A percentile compares a stretch with the other conserved stretches of the same genome.
Conservation (phyloP, 2,888 invertebrate species). For the Athripsodes cinereus region DNA sequence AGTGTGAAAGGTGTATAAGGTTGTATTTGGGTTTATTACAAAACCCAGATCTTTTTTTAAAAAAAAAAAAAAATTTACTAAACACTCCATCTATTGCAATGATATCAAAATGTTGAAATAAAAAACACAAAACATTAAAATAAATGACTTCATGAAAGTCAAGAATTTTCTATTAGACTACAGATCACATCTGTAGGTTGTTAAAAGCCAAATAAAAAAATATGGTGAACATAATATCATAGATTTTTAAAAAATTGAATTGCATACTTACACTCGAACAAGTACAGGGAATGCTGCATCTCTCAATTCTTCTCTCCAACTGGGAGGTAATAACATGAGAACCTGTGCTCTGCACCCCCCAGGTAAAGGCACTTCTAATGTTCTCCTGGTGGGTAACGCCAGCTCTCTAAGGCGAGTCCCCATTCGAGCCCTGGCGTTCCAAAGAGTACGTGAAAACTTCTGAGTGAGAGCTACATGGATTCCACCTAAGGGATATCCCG, state of each 20-base stretch:
- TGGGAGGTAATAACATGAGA: slow-evolving; percentile 80
- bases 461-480: slow-evolving; percentile 71
- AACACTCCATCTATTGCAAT: too few species aligned
- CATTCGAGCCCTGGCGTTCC: slow-evolving; percentile 59
- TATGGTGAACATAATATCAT: too few species aligned
- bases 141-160: too few species aligned
- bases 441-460: slow-evolving; percentile 69
- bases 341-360: slow-evolving; percentile 85
- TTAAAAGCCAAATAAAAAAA: too few species aligned
- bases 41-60: too few species aligned
- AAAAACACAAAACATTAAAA: too few species aligned
- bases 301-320: slow-evolving; percentile 77
- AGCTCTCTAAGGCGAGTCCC: slow-evolving; percentile 65
- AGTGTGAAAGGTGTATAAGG: too few species aligned
- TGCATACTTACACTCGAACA: slow-evolving; percentile 70
- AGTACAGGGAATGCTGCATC: slow-evolving; percentile 85
- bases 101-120: too few species aligned
- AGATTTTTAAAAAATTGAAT: not conserved
- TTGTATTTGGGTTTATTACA: too few species aligned
- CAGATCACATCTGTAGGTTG: too few species aligned
- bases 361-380: slow-evolving; percentile 78
- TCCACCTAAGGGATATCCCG: slow-evolving; percentile 79
- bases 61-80: too few species aligned
- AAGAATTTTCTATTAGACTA: too few species aligned
- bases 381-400: slow-evolving; percentile 76